A percentile compares a stretch with the other conserved stretches of the same genome.
phyloP scores from a whole-genome alignment of 2,113 vertebrate genomes.

The Grammomys surdaster region DNA sequence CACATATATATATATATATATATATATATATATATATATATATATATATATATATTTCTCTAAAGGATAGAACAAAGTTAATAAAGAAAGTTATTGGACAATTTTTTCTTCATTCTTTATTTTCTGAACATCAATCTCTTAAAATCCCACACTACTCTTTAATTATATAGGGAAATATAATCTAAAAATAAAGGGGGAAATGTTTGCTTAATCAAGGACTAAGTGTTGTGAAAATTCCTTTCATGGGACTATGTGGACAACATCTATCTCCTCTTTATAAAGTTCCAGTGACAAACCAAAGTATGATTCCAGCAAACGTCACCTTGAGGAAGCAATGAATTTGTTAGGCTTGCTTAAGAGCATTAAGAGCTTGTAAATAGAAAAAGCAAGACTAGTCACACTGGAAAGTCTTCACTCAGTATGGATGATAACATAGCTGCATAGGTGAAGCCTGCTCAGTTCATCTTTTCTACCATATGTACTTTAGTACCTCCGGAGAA shows the following conservation, averaged over 20 bases:
- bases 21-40: not conserved
- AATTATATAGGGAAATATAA: constrained; percentile 13
- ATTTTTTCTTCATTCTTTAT: constrained; percentile 23
- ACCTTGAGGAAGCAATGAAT: not conserved
- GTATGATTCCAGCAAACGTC: not conserved
- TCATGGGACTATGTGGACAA: not conserved
- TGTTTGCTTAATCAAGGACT: not conserved
- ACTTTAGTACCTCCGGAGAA: not conserved
- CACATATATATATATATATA: not conserved
- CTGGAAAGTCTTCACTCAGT: not conserved
- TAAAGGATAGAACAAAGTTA: constrained; percentile 1
- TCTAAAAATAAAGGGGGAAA: constrained; percentile 1
- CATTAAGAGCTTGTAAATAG: not conserved
- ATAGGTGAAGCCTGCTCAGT: not conserved
- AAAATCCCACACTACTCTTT: not conserved
- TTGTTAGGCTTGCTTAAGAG: not conserved
- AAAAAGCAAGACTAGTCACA: not conserved
- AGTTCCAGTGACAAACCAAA: not conserved
- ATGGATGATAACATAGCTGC: not conserved
- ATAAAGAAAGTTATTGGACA: not conserved
- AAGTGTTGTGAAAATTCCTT: not conserved
- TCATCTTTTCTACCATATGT: not conserved
- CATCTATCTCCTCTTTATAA: not conserved
- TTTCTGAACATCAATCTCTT: not conserved
- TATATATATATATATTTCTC: not conserved